Base-by-base conservation (phyloP, 1,140 invertebrate species). In the Trachymyrmex cornetzi region DNA sequence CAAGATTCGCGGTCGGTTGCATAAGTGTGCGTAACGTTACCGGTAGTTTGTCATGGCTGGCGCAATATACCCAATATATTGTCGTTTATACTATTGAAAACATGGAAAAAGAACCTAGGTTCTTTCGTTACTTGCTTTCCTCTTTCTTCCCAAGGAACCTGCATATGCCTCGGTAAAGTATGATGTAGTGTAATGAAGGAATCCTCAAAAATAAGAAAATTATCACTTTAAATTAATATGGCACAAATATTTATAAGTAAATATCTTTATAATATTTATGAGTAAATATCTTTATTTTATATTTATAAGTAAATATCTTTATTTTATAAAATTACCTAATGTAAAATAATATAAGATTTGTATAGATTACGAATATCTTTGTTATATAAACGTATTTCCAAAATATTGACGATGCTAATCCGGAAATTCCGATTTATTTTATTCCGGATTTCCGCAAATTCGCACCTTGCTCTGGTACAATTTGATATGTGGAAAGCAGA, bases 31-130 rank as follows among this genome's bases (percentile, higher is more conserved):
- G 38, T 34, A 75, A 74, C 19, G 3, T 24, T 59, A 53, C 34
- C 30, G 38, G 12, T 61, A n/a, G 19, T 75, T 84, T 74, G 24
- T 75, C 48, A 84, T 61, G 69, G 38, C 38, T 74, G 27, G 0
- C 9, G 24, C 53, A 14, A 75, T 69, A 61, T 50, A 75, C n/a
- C 7, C 5, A 5, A 72, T 61, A 59, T 75, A 14, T 50, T 9
- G 55, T 82, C 44, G 1, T 38, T 38, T 16, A 27, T 72, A 12
- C 67, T 12, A 50, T 59, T 14, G 38, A 50, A n/a, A n/a, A n/a
- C n/a, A n/a, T n/a, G n/a, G 44, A 82, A 82, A 82, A 81, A 34
- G 5, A 34, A 82, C n/a, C 27, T 30, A 3, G 0, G 11, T 22
- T 59, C 16, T 48, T 38, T 38, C 9, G 30, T 30, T 67, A 12